These are phyloP conservation scores for Muricea muricata DNA, from an alignment of 92 coral and sea anemone genomes.

Conservation along the genomic window DNA sequence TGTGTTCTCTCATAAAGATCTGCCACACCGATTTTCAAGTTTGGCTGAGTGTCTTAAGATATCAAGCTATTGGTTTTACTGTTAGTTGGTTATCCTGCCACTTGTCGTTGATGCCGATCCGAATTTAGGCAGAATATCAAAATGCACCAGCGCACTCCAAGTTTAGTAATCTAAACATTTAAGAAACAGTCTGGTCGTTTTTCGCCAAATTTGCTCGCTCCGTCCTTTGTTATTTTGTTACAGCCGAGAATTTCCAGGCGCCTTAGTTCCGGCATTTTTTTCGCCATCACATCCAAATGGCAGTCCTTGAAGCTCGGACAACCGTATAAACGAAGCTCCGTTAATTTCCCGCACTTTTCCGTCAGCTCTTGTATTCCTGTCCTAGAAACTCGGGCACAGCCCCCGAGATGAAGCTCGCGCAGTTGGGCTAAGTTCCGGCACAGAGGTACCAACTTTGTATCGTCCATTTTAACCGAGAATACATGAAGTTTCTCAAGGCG, in stretches of 20 bases:
- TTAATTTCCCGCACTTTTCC: conserved; percentile 64
- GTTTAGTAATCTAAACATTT: background rate
- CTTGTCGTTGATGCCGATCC: background rate
- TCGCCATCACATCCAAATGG: conserved; percentile 54
- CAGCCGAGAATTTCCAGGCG: conserved; percentile 69
- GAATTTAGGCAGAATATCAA: background rate
- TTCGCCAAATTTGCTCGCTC: conserved; percentile 15
- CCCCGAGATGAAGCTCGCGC: conserved; percentile 75
- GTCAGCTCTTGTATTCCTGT: conserved; percentile 67
- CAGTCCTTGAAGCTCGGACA: conserved; percentile 63
- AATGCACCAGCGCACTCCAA: background rate
- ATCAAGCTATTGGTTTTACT: background rate
- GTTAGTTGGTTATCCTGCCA: background rate
- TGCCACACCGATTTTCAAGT: background rate
- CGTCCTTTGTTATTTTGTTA: conserved; percentile 52
- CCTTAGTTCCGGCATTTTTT: conserved; percentile 54
- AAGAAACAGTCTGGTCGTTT: conserved; percentile 28
- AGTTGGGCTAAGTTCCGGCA: conserved; percentile 63
- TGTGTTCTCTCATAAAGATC: no score
- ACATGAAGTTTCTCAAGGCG: conserved; percentile 67
- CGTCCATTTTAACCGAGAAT: conserved; percentile 70
- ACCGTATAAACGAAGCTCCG: conserved; percentile 62
- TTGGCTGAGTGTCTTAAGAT: background rate
- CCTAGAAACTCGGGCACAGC: conserved; percentile 74
- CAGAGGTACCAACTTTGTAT: conserved; percentile 65